Conservation (phyloP, 2,113 vertebrate species). For the Irena cyanogastra region DNA sequence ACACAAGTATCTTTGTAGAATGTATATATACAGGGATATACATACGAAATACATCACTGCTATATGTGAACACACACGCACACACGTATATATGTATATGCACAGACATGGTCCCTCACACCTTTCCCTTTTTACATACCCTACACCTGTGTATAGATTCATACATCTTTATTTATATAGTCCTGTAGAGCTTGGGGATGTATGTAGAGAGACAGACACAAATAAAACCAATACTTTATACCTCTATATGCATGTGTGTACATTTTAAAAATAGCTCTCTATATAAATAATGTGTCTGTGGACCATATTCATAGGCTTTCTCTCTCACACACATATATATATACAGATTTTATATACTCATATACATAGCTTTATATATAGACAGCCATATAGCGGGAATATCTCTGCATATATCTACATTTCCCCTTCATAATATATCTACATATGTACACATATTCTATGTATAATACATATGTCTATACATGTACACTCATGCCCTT, state of each 20-base stretch:
- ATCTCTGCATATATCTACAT: fast-evolving
- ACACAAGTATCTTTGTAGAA: neutral
- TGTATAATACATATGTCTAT: neutral
- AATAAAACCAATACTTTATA: neutral
- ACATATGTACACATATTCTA: neutral
- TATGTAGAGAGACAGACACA: neutral
- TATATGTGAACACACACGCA: neutral
- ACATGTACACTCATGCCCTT: neutral
- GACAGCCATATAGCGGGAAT: neutral
- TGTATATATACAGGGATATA: neutral
- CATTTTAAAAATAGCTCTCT: neutral
- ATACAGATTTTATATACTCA: neutral
- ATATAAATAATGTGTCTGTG: neutral
- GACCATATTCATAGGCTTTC: too few species aligned
- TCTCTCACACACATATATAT: too few species aligned
- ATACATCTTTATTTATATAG: neutral
- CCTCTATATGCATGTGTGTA: neutral
- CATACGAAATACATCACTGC: neutral
- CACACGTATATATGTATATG: neutral
- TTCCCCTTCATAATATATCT: neutral
- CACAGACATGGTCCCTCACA: too few species aligned
- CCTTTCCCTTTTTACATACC: neutral
- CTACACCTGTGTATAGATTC: too few species aligned
- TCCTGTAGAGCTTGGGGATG: neutral
- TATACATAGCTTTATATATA: neutral